Conservation (phyloP, 2,888 invertebrate genomes). For the Leucoptera coffeella region DNA sequence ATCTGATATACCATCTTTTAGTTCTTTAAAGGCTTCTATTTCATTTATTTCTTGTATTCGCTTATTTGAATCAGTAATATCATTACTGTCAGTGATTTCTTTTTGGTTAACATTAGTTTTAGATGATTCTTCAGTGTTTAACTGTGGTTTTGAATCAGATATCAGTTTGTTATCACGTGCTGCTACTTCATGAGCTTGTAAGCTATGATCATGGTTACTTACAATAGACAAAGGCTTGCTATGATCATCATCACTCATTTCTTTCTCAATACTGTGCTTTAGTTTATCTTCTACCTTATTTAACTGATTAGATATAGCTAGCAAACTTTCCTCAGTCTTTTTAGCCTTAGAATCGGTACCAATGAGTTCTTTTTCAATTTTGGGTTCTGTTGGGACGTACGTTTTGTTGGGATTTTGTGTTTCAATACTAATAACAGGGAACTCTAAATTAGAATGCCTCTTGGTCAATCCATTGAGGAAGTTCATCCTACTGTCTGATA, state of each 20-base stretch:
- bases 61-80: conserved; percentile 12
- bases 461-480: conserved; percentile 41
- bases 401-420: not conserved
- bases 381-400: conserved; percentile 10
- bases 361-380: conserved; percentile 8
- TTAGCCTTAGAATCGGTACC: conserved; percentile 19
- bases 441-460: conserved; percentile 10
- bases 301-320: conserved; percentile 41
- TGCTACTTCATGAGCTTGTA: conserved; percentile 11
- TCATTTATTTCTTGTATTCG: conserved; percentile 36
- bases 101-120: conserved; percentile 11
- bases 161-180: conserved; percentile 17
- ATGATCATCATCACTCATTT: conserved; percentile 31
- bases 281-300: conserved; percentile 43
- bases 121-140: conserved; percentile 19
- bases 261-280: conserved; percentile 40
- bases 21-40: conserved; percentile 42
- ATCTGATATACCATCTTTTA: conserved; percentile 45
- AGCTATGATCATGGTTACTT: too few species aligned
- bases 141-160: conserved; percentile 18
- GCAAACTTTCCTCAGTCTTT: conserved; percentile 44
- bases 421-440: too few species aligned
- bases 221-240: conserved; percentile 20
- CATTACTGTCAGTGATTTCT: conserved; percentile 7
- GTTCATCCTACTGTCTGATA: conserved; percentile 41